Conservation (phyloP, 2,797 vertebrate species). For the Nannoperca obscura region DNA sequence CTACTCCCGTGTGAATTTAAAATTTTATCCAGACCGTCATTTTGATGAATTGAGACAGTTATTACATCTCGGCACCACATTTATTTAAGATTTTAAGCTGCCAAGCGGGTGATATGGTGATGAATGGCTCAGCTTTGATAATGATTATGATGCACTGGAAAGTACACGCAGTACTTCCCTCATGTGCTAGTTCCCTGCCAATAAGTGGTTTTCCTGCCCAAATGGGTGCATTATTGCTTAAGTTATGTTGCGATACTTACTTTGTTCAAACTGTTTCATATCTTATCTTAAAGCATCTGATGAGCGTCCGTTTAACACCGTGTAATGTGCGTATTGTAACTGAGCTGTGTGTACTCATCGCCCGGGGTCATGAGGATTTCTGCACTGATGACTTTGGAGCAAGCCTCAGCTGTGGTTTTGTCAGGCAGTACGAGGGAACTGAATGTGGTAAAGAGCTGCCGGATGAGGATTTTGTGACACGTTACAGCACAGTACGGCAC, state of each 20-base stretch:
- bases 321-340: slow-evolving; percentile 15
- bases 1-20: not conserved
- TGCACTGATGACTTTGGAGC: slow-evolving; percentile 50
- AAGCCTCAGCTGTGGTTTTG: slow-evolving; percentile 38
- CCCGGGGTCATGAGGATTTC: slow-evolving; percentile 40
- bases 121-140: slow-evolving; percentile 24
- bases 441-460: slow-evolving; percentile 34
- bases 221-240: not conserved
- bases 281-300: slow-evolving; percentile 19
- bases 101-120: slow-evolving; percentile 19
- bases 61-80: slow-evolving; percentile 9
- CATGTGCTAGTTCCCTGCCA: not conserved
- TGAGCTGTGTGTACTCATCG: slow-evolving; percentile 44
- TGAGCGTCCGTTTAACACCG: slow-evolving; percentile 6
- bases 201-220: not conserved
- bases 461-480: slow-evolving; percentile 27
- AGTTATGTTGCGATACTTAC: not conserved
- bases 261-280: not conserved
- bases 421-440: slow-evolving; percentile 33
- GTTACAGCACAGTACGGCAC: slow-evolving; percentile 19
- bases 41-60: slow-evolving; percentile 21
- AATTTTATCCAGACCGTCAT: slow-evolving; percentile 14
- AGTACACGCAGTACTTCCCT: slow-evolving; percentile 23
- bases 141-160: slow-evolving; percentile 14
- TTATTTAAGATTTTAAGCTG: slow-evolving; percentile 34